These are phyloP conservation scores for Pteronotus mesoamericanus DNA, from an alignment of 2,797 vertebrate genomes.

Conservation along the genomic window DNA sequence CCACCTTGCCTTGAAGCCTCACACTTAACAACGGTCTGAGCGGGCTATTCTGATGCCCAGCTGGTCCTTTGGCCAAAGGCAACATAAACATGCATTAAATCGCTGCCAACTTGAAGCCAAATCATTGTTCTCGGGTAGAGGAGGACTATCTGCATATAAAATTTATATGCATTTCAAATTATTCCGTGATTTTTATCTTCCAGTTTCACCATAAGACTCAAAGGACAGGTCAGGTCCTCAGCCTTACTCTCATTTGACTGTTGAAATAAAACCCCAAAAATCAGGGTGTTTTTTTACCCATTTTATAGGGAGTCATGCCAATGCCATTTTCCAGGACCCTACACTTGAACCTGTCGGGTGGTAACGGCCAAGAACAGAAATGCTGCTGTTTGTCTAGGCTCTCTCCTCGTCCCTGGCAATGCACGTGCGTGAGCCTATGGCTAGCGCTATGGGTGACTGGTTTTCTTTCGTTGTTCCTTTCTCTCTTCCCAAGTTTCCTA, in stretches of 20 bases:
- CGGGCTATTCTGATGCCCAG: background rate
- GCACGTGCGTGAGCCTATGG: background rate
- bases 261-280: background rate
- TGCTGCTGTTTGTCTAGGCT: too few relatives aligned
- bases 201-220: background rate
- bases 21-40: rapidly evolving
- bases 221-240: background rate
- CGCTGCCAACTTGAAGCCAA: background rate
- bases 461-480: background rate
- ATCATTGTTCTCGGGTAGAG: background rate
- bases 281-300: background rate
- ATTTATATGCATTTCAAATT: background rate
- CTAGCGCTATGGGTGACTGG: background rate
- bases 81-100: background rate
- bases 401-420: background rate
- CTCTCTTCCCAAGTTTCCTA: background rate
- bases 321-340: background rate
- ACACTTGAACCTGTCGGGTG: background rate
- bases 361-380: background rate
- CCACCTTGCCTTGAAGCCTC: background rate
- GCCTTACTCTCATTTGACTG: background rate
- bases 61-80: background rate
- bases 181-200: background rate
- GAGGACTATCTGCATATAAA: background rate
- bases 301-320: background rate